Conservation (phyloP, 2,888 invertebrate genomes). For the Drosophila prostipennis region DNA sequence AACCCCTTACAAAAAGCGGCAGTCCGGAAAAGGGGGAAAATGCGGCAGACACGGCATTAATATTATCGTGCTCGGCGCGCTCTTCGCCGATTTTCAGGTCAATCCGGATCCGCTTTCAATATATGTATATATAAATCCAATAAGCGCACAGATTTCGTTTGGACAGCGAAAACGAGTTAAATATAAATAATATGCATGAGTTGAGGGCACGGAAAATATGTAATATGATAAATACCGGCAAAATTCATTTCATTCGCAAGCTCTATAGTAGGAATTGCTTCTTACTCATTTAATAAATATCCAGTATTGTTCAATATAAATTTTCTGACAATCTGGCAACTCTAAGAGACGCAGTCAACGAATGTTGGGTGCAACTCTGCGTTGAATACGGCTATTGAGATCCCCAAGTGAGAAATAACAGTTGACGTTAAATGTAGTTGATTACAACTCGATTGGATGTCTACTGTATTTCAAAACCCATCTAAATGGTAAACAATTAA, state of each 20-base stretch:
- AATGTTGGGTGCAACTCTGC: too few relatives aligned
- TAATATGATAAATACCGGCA: not conserved
- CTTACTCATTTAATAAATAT: too few relatives aligned
- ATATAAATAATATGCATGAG: not conserved
- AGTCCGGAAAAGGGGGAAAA: not conserved
- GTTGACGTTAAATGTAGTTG: too few relatives aligned
- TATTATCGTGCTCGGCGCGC: conserved; percentile 2
- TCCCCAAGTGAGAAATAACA: too few relatives aligned
- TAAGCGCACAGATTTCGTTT: conserved; percentile 24
- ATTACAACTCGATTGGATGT: not conserved
- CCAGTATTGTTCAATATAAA: too few relatives aligned
- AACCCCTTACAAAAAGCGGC: conserved; percentile 51
- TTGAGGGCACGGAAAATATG: not conserved
- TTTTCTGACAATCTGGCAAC: too few relatives aligned
- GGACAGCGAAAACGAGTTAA: not conserved
- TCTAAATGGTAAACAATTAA: conserved; percentile 17
- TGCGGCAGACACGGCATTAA: conserved; percentile 1
- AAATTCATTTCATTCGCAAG: not conserved
- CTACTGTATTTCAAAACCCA: not conserved
- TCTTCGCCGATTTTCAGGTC: conserved; percentile 18
- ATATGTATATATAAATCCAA: conserved; percentile 10
- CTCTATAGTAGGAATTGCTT: too few relatives aligned
- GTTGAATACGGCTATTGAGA: too few relatives aligned
- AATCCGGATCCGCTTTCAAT: conserved; percentile 8
- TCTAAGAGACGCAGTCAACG: too few relatives aligned